Conservation (phyloP, 2,797 vertebrate species). For the Urosaurus nigricauda region DNA sequence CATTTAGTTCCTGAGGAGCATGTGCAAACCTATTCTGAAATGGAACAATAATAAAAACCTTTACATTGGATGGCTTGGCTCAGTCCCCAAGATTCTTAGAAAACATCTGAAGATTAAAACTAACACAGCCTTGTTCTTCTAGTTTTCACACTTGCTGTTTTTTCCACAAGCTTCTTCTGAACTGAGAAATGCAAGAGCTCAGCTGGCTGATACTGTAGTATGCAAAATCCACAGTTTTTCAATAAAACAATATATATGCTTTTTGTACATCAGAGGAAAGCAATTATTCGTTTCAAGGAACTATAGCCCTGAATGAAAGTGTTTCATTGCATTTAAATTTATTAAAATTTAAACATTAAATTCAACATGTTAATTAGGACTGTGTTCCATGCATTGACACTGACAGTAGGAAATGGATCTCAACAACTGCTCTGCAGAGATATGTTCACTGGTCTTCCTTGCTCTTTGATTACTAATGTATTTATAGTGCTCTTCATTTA, state of each 20-base stretch:
- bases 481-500: constrained; percentile 62
- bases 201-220: background rate
- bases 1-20: background rate
- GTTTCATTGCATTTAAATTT: constrained; percentile 57
- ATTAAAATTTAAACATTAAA: constrained; percentile 63
- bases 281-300: constrained; percentile 49
- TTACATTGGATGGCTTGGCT: background rate
- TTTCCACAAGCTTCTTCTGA: background rate
- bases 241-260: background rate
- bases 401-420: constrained; percentile 56
- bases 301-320: constrained; percentile 51
- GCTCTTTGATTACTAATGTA: constrained; percentile 61
- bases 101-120: constrained; percentile 44
- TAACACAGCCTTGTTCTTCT: constrained; percentile 6
- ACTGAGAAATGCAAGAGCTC: constrained; percentile 36
- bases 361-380: constrained; percentile 56
- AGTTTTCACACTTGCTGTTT: constrained; percentile 21
- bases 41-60: constrained; percentile 9
- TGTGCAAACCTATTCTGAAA: background rate
- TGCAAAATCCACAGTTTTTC: constrained; percentile 6
- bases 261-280: background rate
- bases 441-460: constrained; percentile 45
- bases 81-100: constrained; percentile 29
- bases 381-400: constrained; percentile 34
- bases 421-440: constrained; percentile 57